Evolutionary conservation across 37 sponge, comb jelly and placozoan species (phyloP).

Genomic region (Hexactinellida sp.): DNA sequence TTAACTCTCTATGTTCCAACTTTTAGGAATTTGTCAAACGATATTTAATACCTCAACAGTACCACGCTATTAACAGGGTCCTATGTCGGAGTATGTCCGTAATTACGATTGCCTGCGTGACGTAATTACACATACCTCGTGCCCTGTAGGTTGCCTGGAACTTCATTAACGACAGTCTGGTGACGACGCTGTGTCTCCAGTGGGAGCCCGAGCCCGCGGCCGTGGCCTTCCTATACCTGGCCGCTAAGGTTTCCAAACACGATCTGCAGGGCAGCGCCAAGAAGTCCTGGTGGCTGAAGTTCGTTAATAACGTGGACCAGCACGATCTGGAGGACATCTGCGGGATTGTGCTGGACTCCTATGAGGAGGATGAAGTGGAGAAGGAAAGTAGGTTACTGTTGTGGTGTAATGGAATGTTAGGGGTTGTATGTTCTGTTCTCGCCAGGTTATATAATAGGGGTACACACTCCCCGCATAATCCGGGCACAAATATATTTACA

Average conservation of each 20-base stretch:
- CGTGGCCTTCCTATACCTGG: conserved; percentile 67
- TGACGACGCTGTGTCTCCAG: conserved; percentile 68
- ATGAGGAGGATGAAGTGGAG: neutral
- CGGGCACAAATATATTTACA: too few relatives aligned
- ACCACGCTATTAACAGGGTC: too few relatives aligned
- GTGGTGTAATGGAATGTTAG: too few relatives aligned
- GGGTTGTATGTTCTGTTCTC: too few relatives aligned
- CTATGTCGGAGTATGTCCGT: too few relatives aligned
- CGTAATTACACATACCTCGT: neutral
- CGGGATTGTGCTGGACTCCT: conserved; percentile 6
- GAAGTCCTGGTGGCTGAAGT: conserved; percentile 77
- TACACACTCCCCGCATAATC: too few relatives aligned
- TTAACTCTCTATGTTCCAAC: too few relatives aligned
- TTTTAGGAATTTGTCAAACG: too few relatives aligned
- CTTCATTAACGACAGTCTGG: conserved; percentile 83
- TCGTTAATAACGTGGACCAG: conserved; percentile 49
- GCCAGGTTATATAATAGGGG: too few relatives aligned
- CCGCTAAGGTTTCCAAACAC: conserved; percentile 53
- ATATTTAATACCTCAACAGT: too few relatives aligned
- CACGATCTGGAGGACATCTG: conserved; percentile 52
- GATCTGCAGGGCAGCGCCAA: conserved; percentile 34
- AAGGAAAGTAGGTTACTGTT: conserved; percentile 3
- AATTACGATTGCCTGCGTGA: neutral
- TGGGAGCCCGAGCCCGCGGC: conserved; percentile 79
- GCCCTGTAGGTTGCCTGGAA: conserved; percentile 65